Base-by-base conservation (phyloP, 2,113 vertebrate genomes). In the Aegithalos caudatus region DNA sequence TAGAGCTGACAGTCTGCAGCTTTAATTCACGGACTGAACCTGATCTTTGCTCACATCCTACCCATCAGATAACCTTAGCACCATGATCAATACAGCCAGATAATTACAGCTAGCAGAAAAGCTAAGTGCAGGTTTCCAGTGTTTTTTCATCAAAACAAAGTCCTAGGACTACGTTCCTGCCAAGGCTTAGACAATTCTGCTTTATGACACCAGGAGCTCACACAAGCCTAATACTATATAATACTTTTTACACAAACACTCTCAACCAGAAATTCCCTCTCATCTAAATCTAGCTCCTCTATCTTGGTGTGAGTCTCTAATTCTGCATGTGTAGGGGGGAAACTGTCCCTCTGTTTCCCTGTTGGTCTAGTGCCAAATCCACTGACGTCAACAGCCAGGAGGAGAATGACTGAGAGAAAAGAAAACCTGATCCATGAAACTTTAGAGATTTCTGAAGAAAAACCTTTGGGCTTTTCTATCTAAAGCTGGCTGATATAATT, bases 81-180 rank as follows among this genome's bases (percentile, higher is more conserved):
- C 83, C 85, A 22, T 33, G 31, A 95, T 97, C 92, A 81, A 94
- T 96, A 96, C 48, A 66, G 89, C 28, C 38, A 95, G 92, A 96
- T 95, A 95, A 96, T 96, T 97, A 77, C 62, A 94, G 72, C 48
- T 84, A 91, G 77, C 93, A 86, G 80, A 81, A 92, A 95, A 92
- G 56, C 67, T 94, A 96, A 96, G 58, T 29, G 22, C 58, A 61
- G 85, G 54, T 85, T 97, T 96, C 78, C 87, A 81, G 14, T 6
- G 4, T 62, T 92, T 92, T 88, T 95, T 67, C 93, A 67, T 71
- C 65, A 72, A 93, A 96, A 86, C 83, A 76, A 81, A 92, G 72
- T 95, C 85, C 76, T 61, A 81, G 80, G 73, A 78, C 73, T 78
- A 60, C 48, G 73, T 37, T 92, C 65, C 72, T 95, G 90, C 79